These are phyloP conservation scores for Troglohyphantes excavatus DNA, from an alignment of 2,888 invertebrate species.

Conservation along the genomic window DNA sequence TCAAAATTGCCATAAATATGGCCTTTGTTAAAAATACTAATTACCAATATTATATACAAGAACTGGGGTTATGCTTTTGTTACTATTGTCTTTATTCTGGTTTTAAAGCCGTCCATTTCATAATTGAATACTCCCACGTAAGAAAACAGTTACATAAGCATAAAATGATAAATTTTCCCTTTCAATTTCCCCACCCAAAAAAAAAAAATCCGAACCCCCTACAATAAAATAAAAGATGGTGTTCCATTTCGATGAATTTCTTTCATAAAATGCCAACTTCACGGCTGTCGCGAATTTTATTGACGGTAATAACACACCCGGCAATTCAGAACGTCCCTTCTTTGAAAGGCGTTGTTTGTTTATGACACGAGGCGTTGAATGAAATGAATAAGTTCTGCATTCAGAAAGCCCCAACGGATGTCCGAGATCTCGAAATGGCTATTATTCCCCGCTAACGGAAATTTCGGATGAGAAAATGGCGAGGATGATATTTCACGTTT, in stretches of 20 bases:
- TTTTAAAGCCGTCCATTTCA: too few relatives aligned
- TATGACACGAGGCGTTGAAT: background rate
- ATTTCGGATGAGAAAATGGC: background rate
- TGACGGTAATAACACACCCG: conserved; percentile 22
- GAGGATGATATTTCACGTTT: background rate
- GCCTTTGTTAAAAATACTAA: too few relatives aligned
- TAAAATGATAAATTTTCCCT: background rate
- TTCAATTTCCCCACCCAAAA: background rate
- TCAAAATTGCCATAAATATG: too few relatives aligned
- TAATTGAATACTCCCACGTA: too few relatives aligned
- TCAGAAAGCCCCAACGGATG: background rate
- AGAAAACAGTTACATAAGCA: background rate
- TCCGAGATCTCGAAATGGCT: background rate
- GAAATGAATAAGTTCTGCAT: conserved; percentile 12
- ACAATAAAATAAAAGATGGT: background rate
- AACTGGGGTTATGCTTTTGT: too few relatives aligned
- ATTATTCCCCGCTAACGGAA: conserved; percentile 20
- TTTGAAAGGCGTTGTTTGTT: background rate
- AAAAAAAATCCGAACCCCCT: background rate
- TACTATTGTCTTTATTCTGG: too few relatives aligned
- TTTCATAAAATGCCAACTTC: conserved; percentile 19
- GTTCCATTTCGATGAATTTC: background rate
- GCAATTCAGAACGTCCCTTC: background rate
- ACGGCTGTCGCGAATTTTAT: conserved; percentile 4
- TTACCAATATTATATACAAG: too few relatives aligned